Conservation (phyloP, 2,888 invertebrate genomes). For the Aphodius sticticus region DNA sequence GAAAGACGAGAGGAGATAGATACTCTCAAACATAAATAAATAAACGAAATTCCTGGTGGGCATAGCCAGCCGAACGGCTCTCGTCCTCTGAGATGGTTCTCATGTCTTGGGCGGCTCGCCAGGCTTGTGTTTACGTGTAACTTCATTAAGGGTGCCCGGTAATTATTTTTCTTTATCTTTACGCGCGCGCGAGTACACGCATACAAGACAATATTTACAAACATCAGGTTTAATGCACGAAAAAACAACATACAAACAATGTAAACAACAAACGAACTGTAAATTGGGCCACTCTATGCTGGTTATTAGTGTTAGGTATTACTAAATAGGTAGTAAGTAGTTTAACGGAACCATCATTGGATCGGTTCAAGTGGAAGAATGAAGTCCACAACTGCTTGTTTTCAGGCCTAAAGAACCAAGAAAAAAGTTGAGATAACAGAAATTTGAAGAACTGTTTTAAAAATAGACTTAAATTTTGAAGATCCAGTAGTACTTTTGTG, state of each 20-base stretch:
- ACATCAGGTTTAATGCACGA: neutral
- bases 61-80: conserved; percentile 5
- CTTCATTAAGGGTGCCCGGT: conserved; percentile 4
- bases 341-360: neutral
- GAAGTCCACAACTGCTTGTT: no score
- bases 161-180: conserved; percentile 4
- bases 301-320: neutral
- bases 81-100: conserved; percentile 1
- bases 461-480: no score
- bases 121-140: neutral
- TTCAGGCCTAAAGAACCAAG: no score
- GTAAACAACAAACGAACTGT: neutral
- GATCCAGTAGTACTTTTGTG: no score
- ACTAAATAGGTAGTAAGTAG: neutral
- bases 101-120: neutral
- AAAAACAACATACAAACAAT: neutral
- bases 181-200: conserved; percentile 4
- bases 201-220: conserved; percentile 4
- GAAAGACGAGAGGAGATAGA: conserved; percentile 4
- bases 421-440: no score
- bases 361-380: neutral
- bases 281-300: neutral
- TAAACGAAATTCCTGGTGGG: conserved; percentile 4
- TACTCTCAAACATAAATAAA: neutral
- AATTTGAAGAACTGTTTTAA: no score